Percentiles rank a stretch among this genome's conserved stretches.
Conservation (phyloP, 2,797 vertebrate species). For the Enteromius unitaeniatus region DNA sequence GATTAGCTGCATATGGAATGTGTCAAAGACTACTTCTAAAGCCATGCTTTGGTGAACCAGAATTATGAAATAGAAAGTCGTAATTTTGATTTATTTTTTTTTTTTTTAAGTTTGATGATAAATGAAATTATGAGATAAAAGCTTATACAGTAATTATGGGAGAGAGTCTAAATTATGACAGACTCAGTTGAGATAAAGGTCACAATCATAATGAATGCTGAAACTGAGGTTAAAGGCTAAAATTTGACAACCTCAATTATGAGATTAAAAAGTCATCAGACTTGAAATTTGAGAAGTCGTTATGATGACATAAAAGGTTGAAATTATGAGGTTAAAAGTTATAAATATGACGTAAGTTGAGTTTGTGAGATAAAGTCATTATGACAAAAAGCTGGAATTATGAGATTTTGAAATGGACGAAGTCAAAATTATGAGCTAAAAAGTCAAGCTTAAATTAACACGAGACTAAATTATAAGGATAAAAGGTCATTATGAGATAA, state of each 20-base stretch:
- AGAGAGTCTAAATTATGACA: too few relatives aligned
- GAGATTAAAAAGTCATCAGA: neutral
- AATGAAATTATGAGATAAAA: neutral
- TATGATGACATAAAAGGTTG: neutral
- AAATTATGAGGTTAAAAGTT: neutral
- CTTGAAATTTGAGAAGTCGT: neutral
- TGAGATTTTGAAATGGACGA: neutral
- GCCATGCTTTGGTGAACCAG: neutral
- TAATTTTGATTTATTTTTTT: neutral
- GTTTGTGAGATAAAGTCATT: neutral
- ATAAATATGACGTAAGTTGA: neutral
- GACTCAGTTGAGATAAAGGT: neutral
- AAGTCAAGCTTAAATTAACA: neutral
- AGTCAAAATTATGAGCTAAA: neutral
- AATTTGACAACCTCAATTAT: neutral
- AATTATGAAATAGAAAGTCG: neutral
- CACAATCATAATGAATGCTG: neutral
- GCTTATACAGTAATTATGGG: too few relatives aligned
- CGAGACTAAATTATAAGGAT: too few relatives aligned
- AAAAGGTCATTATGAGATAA: neutral
- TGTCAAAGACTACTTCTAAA: neutral
- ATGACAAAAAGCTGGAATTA: neutral
- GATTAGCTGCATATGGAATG: slow-evolving; percentile 30
- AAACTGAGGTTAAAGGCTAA: neutral
- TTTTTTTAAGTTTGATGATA: neutral